Base-by-base conservation (phyloP, 2,888 invertebrate species). In the Drosophila nigritarsus region DNA sequence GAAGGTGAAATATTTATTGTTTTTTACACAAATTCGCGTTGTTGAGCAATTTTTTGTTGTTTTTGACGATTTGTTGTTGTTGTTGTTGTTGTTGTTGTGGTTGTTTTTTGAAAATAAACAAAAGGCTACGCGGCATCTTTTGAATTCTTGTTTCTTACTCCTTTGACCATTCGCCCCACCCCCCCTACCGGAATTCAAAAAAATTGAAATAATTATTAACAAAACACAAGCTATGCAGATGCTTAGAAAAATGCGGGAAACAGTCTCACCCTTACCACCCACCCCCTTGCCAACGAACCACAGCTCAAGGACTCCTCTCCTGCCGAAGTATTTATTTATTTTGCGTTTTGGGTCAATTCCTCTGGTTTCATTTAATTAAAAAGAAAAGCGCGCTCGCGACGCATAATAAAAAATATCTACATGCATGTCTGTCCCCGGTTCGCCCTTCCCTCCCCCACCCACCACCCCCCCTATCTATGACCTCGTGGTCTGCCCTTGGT, bases 281-380 rank as follows among this genome's bases (percentile, higher is more conserved):
- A 45, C 13, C 8, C 8, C 8, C 5, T 3, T 11, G 20, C 20
- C 29, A 45, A 30, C 13, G 18, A 24, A 20, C 8, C n/a, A 45
- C 40, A 15, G 29, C 55, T 29, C 18, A 29, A 50, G 49, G 49
- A 49, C 40, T 51, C 40, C 27, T 62, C 29, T 36, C 58, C 49
- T 20, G 24, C 45, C 50, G 64, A 61, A 56, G 68, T 86, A 83
- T 91, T 90, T 90, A 91, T 87, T 89, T 90, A 91, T 87, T 88
- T 83, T 69, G 75, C 80, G 80, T 81, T 80, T 91, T 89, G 91
- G 91, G 91, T 91, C 91, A 92, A 92, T 92, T 91, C 91, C 90
- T 91, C 88, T 78, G 92, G 91, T 91, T 91, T 91, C 91, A 91
- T 91, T 91, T 91, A 91, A 91, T 91, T 92, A 91, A 91, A 91